These are phyloP conservation scores for Hydrocynus forskahlii DNA, from an alignment of 2,797 vertebrate genomes.

Conservation along the genomic window DNA sequence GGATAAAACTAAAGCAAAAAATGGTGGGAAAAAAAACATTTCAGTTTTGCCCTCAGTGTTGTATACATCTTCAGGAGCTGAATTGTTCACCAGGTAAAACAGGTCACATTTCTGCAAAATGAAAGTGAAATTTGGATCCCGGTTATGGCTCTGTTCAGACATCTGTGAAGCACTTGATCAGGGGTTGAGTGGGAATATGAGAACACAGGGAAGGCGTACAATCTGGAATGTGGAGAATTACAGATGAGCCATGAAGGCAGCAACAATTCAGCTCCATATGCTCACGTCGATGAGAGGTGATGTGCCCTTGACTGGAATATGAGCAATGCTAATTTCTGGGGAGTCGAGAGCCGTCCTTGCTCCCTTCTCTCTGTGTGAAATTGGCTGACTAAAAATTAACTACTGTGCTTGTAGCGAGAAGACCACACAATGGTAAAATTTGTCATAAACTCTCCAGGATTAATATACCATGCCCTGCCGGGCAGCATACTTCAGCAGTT, in stretches of 20 bases:
- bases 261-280: slow-evolving; percentile 3
- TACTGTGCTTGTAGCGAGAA: slow-evolving; percentile 11
- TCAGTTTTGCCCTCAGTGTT: no score
- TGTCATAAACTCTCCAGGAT: slow-evolving; percentile 27
- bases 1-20: no score
- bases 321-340: slow-evolving; percentile 7
- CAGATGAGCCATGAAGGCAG: neutral
- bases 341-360: neutral
- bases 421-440: slow-evolving; percentile 24
- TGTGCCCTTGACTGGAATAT: neutral
- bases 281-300: neutral
- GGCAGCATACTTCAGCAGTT: slow-evolving; percentile 9
- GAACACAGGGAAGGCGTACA: neutral
- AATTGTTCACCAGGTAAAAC: no score
- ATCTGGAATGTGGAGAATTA: neutral
- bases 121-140: no score
- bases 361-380: slow-evolving; percentile 27
- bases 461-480: slow-evolving; percentile 25
- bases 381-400: slow-evolving; percentile 7
- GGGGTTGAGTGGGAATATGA: no score
- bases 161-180: no score
- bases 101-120: no score
- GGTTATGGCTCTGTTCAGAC: no score
- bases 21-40: no score
- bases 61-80: no score